phyloP scores from a whole-genome alignment of 2,797 vertebrate genomes.

The Gymnoscopelus braueri region DNA sequence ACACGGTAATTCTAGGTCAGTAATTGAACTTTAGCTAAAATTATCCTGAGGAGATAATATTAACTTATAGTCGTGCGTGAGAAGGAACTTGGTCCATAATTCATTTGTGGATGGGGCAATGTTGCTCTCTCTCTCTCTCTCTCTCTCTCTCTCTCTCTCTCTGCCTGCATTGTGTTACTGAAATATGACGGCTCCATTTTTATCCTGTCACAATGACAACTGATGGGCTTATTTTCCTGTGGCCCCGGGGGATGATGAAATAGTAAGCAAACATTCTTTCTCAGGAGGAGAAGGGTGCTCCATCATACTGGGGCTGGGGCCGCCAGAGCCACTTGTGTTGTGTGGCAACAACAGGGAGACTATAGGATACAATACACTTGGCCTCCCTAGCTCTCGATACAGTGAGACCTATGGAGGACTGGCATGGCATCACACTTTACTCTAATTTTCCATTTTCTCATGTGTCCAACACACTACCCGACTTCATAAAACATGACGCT shows the following conservation, averaged over 20 bases:
- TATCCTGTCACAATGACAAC: conserved; percentile 99
- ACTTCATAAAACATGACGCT: conserved; percentile 34
- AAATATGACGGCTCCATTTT: conserved; percentile 99
- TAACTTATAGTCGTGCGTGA: conserved; percentile 92
- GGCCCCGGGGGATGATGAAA: conserved; percentile 97
- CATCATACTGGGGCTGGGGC: conserved; percentile 84
- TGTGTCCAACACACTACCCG: conserved; percentile 37
- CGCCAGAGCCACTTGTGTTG: conserved; percentile 74
- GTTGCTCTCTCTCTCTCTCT: conserved; percentile 37
- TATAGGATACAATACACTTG: conserved; percentile 78
- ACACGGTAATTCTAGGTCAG: conserved; percentile 90
- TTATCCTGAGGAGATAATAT: conserved; percentile 99
- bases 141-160: conserved; percentile 26
- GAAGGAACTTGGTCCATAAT: conserved; percentile 89
- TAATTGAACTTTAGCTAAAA: conserved; percentile 97
- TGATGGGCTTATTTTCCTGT: conserved; percentile 98
- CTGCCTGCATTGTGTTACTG: conserved; percentile 94
- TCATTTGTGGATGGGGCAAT: conserved; percentile 88
- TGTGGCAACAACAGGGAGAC: conserved; percentile 78
- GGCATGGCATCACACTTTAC: conserved; percentile 30
- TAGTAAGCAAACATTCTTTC: conserved; percentile 97
- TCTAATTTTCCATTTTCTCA: conserved; percentile 42
- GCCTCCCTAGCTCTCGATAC: conserved; percentile 68
- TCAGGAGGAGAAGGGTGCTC: conserved; percentile 90
- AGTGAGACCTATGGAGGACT: conserved; percentile 56